Base-by-base conservation (phyloP, 1,140 invertebrate genomes). In the Anastrepha ludens region DNA sequence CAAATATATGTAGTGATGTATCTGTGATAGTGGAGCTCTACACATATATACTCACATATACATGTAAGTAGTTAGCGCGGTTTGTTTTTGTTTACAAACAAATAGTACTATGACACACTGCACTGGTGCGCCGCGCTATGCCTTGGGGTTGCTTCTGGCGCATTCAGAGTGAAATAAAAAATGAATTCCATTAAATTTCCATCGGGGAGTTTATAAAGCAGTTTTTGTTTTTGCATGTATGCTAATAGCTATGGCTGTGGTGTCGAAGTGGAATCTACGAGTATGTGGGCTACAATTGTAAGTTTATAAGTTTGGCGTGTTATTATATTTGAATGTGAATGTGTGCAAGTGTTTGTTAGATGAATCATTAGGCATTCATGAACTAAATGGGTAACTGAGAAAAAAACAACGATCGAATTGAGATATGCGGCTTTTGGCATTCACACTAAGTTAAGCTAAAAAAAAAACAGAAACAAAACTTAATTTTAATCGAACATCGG, bases 51-150 rank as follows among this genome's bases (percentile, higher is more conserved):
- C 4, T 5, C 15, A 13, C 15, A 17, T 17, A 17, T 62, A 13
- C 5, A 15, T 62, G 60, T 62, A 13, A 13, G n/a, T 62, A 62
- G 9, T 9, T 62, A 62, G n/a, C 9, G 41, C 9, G 70, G 70
- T 55, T 81, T 81, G 74, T 50, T 81, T 81, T 81, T 81, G 74
- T 81, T 81, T 81, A 81, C 74, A 81, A 81, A 81, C 74, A 81
- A 81, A 81, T 81, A 50, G 17, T n/a, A 50, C 4, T n/a, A 81
- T 81, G 74, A 58, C 74, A 55, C 5, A 55, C 29, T 29, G 67
- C 39, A 39, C 64, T 67, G 20, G 2, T 41, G 9, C 3, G 64
- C 41, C 6, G 41, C 3, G 3, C 17, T 74, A 17, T 65, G 7
- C 20, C 6, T 65, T 74, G 67, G 67, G 67, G 47, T 81, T 50